Conservation (phyloP, 2,113 vertebrate genomes). For the Riparia riparia region DNA sequence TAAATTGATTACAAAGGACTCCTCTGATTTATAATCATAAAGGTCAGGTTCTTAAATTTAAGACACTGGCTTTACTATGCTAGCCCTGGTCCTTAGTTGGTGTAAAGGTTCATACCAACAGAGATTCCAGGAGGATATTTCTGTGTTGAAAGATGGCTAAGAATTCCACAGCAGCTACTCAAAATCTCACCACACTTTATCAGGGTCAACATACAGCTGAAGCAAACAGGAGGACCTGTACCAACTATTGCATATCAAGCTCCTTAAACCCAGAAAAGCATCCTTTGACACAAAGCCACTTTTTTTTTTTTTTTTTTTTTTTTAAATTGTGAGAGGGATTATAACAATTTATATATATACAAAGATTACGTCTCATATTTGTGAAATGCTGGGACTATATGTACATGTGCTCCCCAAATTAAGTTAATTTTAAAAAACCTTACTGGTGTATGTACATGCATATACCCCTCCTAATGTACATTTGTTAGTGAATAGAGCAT, state of each 20-base stretch:
- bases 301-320: neutral
- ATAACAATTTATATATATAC: neutral
- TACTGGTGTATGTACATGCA: neutral
- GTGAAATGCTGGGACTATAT: neutral
- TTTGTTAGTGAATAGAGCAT: neutral
- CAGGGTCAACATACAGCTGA: neutral
- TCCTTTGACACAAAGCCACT: neutral
- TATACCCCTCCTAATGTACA: neutral
- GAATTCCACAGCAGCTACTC: neutral
- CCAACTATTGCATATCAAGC: accelerated
- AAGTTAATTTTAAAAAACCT: neutral
- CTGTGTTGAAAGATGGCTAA: neutral
- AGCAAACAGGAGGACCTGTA: neutral
- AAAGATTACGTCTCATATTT: neutral
- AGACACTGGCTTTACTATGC: neutral
- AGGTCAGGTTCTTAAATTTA: neutral
- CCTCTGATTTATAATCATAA: neutral
- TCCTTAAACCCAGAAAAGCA: neutral
- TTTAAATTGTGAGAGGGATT: neutral
- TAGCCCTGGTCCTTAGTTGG: neutral
- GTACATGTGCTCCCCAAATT: neutral
- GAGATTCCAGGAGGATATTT: neutral
- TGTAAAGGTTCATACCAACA: neutral
- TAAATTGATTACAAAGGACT: neutral
- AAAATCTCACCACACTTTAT: neutral